These are phyloP conservation scores for Caenorhabditis zanzibari DNA, from an alignment of 2,888 invertebrate species.

Conservation along the genomic window DNA sequence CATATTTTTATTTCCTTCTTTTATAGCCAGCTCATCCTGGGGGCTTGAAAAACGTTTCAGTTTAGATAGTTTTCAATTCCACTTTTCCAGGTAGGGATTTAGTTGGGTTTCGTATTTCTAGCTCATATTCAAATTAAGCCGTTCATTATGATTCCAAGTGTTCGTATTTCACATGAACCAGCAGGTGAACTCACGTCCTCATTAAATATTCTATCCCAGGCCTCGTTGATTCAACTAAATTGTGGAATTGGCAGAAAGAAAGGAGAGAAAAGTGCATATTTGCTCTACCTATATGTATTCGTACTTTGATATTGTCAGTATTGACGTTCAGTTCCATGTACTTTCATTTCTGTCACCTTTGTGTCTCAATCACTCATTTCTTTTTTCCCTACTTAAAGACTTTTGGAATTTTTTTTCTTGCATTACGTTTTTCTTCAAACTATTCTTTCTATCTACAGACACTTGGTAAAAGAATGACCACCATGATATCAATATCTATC, in stretches of 20 bases:
- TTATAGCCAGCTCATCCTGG: slow-evolving; percentile 22
- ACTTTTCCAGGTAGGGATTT: too few species aligned
- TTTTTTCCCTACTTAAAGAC: not conserved
- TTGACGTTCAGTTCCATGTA: not conserved
- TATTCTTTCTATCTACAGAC: not conserved
- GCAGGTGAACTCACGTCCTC: slow-evolving; percentile 23
- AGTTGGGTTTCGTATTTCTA: too few species aligned
- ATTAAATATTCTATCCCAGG: slow-evolving; percentile 7
- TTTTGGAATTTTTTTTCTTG: not conserved
- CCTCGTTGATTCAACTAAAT: slow-evolving; percentile 1
- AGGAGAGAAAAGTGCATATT: slow-evolving; percentile 28
- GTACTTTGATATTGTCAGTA: slow-evolving; percentile 24
- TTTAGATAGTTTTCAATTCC: not conserved
- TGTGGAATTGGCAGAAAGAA: not conserved
- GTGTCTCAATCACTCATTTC: slow-evolving; percentile 4
- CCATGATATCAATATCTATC: not conserved
- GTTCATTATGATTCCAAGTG: not conserved
- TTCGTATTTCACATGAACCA: not conserved
- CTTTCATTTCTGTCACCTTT: not conserved
- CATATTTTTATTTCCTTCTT: not conserved
- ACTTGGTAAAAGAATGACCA: slow-evolving; percentile 8
- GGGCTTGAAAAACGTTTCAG: slow-evolving; percentile 5
- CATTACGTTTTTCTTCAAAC: not conserved
- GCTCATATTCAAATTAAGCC: not conserved
- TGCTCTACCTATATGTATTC: slow-evolving; percentile 2